These are phyloP conservation scores for Drosophila kikkawai DNA, from an alignment of 1,140 invertebrate species.

Conservation along the genomic window DNA sequence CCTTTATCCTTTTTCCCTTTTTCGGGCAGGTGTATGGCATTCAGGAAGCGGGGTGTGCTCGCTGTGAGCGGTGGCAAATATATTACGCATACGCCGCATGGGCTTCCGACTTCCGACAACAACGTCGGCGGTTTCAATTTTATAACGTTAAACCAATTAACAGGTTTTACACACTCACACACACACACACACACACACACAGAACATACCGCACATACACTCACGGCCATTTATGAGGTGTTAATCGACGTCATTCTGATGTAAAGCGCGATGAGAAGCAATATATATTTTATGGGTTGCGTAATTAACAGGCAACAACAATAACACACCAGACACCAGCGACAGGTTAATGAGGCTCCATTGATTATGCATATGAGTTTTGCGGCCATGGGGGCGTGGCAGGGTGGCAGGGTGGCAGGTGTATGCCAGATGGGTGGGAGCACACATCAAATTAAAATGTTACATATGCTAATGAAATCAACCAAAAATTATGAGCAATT, in stretches of 20 bases:
- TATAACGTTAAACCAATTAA: slow-evolving; percentile 82
- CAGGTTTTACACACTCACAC: slow-evolving; percentile 51
- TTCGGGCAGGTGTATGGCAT: no score
- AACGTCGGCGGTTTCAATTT: slow-evolving; percentile 69
- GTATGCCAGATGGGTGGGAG: no score
- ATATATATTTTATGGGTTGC: slow-evolving; percentile 64
- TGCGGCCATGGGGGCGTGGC: slow-evolving; percentile 16
- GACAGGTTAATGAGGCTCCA: slow-evolving; percentile 80
- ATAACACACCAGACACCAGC: slow-evolving; percentile 46
- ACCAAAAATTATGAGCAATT: slow-evolving; percentile 80
- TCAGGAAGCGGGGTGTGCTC: not conserved
- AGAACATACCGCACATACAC: not conserved
- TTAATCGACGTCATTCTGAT: slow-evolving; percentile 82
- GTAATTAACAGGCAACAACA: slow-evolving; percentile 76
- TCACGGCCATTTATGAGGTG: slow-evolving; percentile 55
- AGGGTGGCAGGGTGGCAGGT: not conserved
- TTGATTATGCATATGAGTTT: slow-evolving; percentile 78
- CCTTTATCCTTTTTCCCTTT: not conserved
- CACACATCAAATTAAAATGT: slow-evolving; percentile 77
- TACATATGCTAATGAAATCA: slow-evolving; percentile 82
- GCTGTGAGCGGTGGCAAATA: slow-evolving; percentile 28
- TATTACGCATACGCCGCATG: slow-evolving; percentile 68
- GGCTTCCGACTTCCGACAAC: slow-evolving; percentile 60
- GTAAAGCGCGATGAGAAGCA: slow-evolving; percentile 73
- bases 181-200: slow-evolving; percentile 10